A percentile compares a stretch with the other conserved stretches of the same genome.
These are phyloP conservation scores for Cylindroiulus punctatus DNA, from an alignment of 2,888 invertebrate genomes.

Conservation along the genomic window DNA sequence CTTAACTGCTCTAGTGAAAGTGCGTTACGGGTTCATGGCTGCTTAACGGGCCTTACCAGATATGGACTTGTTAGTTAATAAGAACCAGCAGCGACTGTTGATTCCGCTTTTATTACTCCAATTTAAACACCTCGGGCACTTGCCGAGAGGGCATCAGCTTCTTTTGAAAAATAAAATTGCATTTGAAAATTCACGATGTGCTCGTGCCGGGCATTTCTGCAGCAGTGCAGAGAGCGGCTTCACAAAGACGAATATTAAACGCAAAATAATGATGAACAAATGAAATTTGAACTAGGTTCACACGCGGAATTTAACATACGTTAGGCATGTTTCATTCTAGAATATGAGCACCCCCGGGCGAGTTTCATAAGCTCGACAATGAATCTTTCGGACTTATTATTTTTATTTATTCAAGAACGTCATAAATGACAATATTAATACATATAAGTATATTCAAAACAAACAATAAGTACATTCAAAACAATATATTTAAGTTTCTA, in stretches of 20 bases:
- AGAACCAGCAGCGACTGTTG: constrained; percentile 27
- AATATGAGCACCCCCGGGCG: no score
- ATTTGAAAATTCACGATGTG: constrained; percentile 22
- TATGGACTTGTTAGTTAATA: constrained; percentile 43
- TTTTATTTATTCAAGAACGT: no score
- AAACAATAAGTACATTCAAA: no score
- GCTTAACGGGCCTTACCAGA: neutral
- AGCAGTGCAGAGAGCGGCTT: neutral
- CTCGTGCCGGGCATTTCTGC: neutral
- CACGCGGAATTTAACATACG: no score
- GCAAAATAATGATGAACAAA: constrained; percentile 1
- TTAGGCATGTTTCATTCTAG: no score
- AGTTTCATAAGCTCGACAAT: no score
- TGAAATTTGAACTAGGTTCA: no score
- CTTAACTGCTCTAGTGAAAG: constrained; percentile 19
- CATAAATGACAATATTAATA: no score
- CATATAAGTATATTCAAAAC: no score
- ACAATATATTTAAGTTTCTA: no score
- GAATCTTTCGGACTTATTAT: no score
- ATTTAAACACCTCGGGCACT: neutral
- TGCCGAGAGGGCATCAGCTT: neutral
- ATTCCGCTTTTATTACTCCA: constrained; percentile 9
- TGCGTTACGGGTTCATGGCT: neutral
- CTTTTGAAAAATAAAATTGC: constrained; percentile 19
- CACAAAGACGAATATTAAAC: neutral